Conservation (phyloP, 1,140 invertebrate species). For the Zaprionus ghesquierei region DNA sequence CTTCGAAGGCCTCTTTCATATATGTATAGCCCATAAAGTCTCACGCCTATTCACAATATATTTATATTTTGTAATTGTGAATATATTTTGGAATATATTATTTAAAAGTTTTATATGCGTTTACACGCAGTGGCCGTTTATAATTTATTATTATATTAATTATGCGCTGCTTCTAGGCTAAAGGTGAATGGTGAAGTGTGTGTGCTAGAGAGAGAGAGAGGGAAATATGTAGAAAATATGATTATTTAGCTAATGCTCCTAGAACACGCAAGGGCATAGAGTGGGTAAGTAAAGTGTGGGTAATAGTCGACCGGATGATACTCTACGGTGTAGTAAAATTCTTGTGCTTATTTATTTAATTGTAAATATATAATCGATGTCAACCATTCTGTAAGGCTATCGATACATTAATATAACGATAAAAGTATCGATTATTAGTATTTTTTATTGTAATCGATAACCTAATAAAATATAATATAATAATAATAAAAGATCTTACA, state of each 20-base stretch:
- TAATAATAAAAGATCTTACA: too few species aligned
- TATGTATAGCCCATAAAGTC: not conserved
- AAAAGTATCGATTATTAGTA: not conserved
- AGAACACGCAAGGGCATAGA: constrained; percentile 47
- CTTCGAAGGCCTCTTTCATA: constrained; percentile 18
- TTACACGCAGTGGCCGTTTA: constrained; percentile 47
- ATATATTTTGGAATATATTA: constrained; percentile 6
- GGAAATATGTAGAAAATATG: not conserved
- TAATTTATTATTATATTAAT: constrained; percentile 74
- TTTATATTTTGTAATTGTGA: constrained; percentile 25
- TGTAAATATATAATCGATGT: too few species aligned
- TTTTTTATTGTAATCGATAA: not conserved
- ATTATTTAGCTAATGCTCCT: constrained; percentile 49
- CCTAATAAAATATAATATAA: too few species aligned
- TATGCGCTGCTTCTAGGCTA: constrained; percentile 42
- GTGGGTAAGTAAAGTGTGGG: not conserved
- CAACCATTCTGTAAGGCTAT: too few species aligned
- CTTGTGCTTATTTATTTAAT: too few species aligned
- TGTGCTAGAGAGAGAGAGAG: not conserved
- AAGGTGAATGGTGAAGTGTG: not conserved
- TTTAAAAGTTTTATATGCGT: constrained; percentile 11
- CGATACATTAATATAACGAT: too few species aligned
- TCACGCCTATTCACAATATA: constrained; percentile 13
- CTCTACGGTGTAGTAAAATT: too few species aligned
- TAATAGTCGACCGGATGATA: not conserved